Conservation (phyloP, 2,797 vertebrate genomes). For the Anas flavirostris region DNA sequence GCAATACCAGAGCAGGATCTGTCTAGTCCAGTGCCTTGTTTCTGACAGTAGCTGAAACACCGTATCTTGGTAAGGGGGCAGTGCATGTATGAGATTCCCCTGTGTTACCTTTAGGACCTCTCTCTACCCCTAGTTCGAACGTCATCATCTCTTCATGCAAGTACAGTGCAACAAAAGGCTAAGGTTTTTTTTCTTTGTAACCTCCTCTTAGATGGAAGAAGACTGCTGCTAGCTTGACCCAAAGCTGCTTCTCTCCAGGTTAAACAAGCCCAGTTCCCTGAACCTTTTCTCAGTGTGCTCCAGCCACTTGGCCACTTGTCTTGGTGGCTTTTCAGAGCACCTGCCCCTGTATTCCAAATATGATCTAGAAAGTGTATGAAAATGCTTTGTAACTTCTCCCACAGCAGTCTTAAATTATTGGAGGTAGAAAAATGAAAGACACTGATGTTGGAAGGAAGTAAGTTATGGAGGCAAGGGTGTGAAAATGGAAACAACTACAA, state of each 20-base stretch:
- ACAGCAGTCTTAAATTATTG: not conserved
- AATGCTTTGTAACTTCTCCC: not conserved
- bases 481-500: not conserved
- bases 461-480: not conserved
- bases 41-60: not conserved
- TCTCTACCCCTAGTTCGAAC: not conserved
- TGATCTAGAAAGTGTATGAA: not conserved
- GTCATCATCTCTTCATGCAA: not conserved
- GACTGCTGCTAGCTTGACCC: not conserved
- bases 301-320: not conserved
- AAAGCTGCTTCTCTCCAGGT: not conserved
- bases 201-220: not conserved
- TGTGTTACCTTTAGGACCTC: not conserved
- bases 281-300: not conserved
- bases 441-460: not conserved
- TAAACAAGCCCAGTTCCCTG: not conserved
- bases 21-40: not conserved
- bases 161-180: not conserved
- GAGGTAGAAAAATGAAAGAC: not conserved
- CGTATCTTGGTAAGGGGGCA: rapidly evolving
- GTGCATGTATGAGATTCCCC: not conserved
- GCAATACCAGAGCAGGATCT: not conserved
- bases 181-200: not conserved
- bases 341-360: not conserved
- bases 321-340: not conserved